phyloP scores from a whole-genome alignment of 92 coral and sea anemone genomes.

The Montipora capitata region DNA sequence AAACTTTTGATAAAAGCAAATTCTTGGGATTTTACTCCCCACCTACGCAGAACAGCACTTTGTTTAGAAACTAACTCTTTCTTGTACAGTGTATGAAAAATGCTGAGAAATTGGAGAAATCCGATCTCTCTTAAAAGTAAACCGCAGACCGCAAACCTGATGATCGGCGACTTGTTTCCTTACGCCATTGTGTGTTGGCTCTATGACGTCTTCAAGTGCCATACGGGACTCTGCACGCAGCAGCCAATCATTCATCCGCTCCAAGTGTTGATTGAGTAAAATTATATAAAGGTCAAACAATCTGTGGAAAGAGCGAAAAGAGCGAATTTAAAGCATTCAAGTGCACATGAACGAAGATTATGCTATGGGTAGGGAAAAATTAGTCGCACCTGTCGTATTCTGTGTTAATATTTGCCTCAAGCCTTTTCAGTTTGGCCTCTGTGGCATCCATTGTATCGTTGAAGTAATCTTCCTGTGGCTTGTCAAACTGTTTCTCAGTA shows the following conservation, averaged over 20 bases:
- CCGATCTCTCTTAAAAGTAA: too few species aligned
- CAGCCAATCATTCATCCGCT: constrained; percentile 83
- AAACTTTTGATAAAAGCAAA: too few species aligned
- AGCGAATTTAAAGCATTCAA: too few species aligned
- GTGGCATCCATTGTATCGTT: constrained; percentile 70
- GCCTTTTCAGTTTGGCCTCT: constrained; percentile 56
- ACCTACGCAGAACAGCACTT: too few species aligned
- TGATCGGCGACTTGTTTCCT: constrained; percentile 54
- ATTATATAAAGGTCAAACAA: constrained; percentile 74
- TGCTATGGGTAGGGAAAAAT: not conserved
- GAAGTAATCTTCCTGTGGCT: constrained; percentile 62
- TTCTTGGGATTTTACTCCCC: too few species aligned
- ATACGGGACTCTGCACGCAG: constrained; percentile 77
- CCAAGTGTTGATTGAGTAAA: constrained; percentile 74
- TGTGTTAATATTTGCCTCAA: constrained; percentile 67
- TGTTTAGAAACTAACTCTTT: too few species aligned
- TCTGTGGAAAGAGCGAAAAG: constrained; percentile 10
- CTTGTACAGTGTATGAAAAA: too few species aligned
- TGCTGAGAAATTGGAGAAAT: too few species aligned
- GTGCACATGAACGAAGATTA: too few species aligned
- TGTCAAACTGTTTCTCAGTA: constrained; percentile 59
- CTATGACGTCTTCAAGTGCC: constrained; percentile 77
- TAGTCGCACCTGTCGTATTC: constrained; percentile 63
- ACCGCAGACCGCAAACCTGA: constrained; percentile 36
- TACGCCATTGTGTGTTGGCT: constrained; percentile 52